phyloP scores from a whole-genome alignment of 1,140 invertebrate species.

The Kradibia gibbosae region DNA sequence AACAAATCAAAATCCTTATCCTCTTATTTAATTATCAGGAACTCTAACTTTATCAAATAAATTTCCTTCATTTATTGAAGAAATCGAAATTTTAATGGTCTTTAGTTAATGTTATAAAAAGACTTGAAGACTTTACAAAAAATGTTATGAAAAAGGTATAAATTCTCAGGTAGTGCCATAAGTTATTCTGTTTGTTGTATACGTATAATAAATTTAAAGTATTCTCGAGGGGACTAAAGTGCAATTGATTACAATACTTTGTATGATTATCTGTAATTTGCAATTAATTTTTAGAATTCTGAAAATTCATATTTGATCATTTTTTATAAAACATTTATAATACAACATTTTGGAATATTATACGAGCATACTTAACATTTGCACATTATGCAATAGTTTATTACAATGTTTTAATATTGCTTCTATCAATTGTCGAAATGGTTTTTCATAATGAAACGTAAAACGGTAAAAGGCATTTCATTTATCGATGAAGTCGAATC shows the following conservation, averaged over 20 bases:
- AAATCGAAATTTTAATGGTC: slow-evolving; percentile 24
- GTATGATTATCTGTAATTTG: neutral
- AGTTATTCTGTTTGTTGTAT: slow-evolving; percentile 19
- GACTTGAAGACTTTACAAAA: slow-evolving; percentile 16
- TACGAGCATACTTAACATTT: neutral
- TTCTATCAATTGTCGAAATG: neutral
- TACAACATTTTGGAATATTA: neutral
- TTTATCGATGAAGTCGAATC: neutral
- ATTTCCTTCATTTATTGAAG: neutral
- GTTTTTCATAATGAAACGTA: neutral
- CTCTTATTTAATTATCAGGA: neutral
- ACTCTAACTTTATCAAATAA: slow-evolving; percentile 7
- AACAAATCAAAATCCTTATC: slow-evolving; percentile 11
- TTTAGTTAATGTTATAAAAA: slow-evolving; percentile 10
- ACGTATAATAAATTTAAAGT: neutral
- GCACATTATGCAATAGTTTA: neutral
- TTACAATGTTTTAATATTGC: neutral
- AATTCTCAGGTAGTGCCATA: slow-evolving; percentile 27
- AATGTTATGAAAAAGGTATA: neutral
- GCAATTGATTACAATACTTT: slow-evolving; percentile 29
- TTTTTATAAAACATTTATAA: neutral
- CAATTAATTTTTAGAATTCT: neutral
- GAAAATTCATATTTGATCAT: neutral
- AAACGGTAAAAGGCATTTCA: too few relatives aligned
- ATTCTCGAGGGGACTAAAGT: slow-evolving; percentile 15